Base-by-base conservation (phyloP, 2,888 invertebrate genomes). In the Caenorhabditis plicata region DNA sequence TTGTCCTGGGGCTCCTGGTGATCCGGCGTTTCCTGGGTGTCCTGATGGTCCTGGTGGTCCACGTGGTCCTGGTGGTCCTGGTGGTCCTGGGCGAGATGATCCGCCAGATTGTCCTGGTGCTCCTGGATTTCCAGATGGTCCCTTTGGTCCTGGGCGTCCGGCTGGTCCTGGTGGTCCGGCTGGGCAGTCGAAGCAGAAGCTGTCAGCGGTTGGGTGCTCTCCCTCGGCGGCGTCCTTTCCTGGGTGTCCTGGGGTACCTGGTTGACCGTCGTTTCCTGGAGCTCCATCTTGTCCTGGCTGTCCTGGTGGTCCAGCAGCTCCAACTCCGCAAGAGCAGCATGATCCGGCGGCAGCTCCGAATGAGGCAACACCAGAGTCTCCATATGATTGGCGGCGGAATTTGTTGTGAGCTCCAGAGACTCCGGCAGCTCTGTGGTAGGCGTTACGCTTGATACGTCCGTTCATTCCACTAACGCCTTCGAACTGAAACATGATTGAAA, bases 141-240 rank as follows among this genome's bases (percentile, higher is more conserved):
- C 66, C 50, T 57, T 55, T 43, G 55, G 63, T 57, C 58, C 66
- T 58, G 63, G 62, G 52, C 50, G 55, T 48, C 58, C 67, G 32
- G 64, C 26, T 57, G 53, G 67, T 53, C 61, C 67, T 52, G 64
- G 60, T 54, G 53, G 67, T 57, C 46, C 62, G 25, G 65, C 52
- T 46, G 65, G 65, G 65, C 65, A 66, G 43, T 66, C 65, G 58
- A 66, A 62, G 65, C 65, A 66, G 62, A 66, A 66, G 55, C 54
- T 54, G 48, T 58, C 62, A 45, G 65, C 51, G 29, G 51, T 52
- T 27, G 48, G 47, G 26, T 31, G 27, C 20, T 38, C 22, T 49
- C 63, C 62, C 17, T 55, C 62, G 20, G 58, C 29, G 20, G 66
- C 62, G 29, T 66, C 66, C 31, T 58, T 58, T 62, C 66, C 66